phyloP scores from a whole-genome alignment of 2,113 vertebrate species.

The Spermophilus dauricus region DNA sequence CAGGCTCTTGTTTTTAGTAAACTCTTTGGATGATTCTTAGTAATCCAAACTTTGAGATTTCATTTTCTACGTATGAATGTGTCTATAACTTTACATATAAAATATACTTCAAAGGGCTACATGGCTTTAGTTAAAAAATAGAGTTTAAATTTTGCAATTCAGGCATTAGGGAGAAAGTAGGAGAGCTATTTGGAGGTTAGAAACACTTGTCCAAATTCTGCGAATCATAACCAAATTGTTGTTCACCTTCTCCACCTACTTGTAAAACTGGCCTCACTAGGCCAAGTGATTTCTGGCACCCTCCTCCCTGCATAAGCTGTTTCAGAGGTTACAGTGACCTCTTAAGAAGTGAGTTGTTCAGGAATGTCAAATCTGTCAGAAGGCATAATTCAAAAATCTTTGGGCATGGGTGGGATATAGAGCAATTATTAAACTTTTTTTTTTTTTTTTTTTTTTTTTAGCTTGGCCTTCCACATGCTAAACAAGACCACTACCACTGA shows the following conservation, averaged over 20 bases:
- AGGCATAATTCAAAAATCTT: constrained; percentile 19
- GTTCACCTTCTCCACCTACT: not conserved
- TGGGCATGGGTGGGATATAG: not conserved
- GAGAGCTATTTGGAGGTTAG: not conserved
- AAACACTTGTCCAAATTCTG: not conserved
- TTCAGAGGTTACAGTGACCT: constrained; percentile 54
- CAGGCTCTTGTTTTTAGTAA: not conserved
- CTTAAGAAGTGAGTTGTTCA: constrained; percentile 52
- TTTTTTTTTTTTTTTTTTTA: not conserved
- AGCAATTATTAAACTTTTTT: not conserved
- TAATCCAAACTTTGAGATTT: not conserved
- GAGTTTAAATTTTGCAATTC: not conserved
- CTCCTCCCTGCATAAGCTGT: not conserved
- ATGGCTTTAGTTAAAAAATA: not conserved
- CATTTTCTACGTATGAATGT: not conserved
- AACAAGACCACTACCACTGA: not conserved
- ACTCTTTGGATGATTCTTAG: not conserved
- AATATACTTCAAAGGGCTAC: not conserved
- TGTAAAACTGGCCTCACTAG: not conserved
- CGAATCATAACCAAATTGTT: not conserved
- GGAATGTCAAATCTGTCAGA: not conserved
- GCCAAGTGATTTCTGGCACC: constrained; percentile 2
- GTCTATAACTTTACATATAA: not conserved
- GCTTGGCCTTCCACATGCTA: not conserved
- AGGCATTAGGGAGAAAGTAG: not conserved